A percentile compares a stretch with the other conserved stretches of the same genome.
These are phyloP conservation scores for Synanthedon vespiformis DNA, from an alignment of 2,888 invertebrate species.

Conservation along the genomic window DNA sequence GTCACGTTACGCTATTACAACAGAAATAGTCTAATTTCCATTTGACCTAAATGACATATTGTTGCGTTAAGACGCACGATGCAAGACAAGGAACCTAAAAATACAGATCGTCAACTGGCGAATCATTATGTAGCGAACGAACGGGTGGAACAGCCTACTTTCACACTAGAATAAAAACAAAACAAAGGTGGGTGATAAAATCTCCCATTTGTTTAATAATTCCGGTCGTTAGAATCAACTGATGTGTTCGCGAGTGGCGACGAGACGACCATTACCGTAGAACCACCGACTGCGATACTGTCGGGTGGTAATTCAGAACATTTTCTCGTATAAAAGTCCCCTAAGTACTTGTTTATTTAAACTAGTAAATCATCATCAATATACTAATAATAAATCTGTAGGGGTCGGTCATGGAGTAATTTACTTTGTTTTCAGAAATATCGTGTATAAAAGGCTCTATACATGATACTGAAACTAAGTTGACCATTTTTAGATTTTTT, in stretches of 20 bases:
- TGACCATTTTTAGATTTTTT: no score
- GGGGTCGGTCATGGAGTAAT: no score
- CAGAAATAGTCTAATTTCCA: not conserved
- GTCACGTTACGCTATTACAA: not conserved
- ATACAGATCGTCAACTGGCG: not conserved
- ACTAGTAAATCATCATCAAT: no score
- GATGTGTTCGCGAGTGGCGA: conserved; percentile 34
- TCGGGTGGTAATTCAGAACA: no score
- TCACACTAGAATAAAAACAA: conserved; percentile 34
- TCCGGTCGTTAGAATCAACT: conserved; percentile 57
- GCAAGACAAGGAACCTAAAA: not conserved
- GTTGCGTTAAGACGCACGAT: not conserved
- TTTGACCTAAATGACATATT: not conserved
- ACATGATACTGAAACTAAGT: no score
- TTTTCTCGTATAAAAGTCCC: no score
- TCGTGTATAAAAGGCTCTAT: no score
- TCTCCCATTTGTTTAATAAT: conserved; percentile 64
- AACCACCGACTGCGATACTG: conserved; percentile 2
- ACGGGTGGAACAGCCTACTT: conserved; percentile 26
- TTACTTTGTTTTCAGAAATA: no score
- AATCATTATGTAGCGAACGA: not conserved
- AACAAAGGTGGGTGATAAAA: conserved; percentile 57
- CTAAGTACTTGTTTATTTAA: no score
- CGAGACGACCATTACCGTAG: conserved; percentile 22
- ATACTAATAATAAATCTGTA: no score